Evolutionary conservation across 2,113 vertebrate genomes (phyloP), one percentile per base, ranked within the genome.

Genomic region (Zootoca vivipara): DNA sequence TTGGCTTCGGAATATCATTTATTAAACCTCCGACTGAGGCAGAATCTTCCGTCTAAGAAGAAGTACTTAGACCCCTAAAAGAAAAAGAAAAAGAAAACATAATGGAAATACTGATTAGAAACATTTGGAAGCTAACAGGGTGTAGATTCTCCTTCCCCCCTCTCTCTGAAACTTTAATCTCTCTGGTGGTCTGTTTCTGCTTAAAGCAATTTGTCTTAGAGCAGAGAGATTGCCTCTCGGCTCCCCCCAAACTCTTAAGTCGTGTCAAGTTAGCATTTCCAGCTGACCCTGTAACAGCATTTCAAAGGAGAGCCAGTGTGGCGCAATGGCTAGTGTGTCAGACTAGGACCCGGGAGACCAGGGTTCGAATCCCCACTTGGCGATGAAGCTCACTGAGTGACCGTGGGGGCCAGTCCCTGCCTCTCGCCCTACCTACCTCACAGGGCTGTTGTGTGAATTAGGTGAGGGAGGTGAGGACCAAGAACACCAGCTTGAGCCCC

Each of bases 91-190:
- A 46, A 38, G n/a, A 42, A 80, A 42, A 1, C 24, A 0, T 38
- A 33, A 83, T 30, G 46, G 58, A 92, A 94, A 87, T 78, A 13
- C 79, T 78, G 1, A 1, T 26, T 5, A 70, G 85, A 88, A 80
- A 81, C 79, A 90, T 90, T 83, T 0, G 79, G 87, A 91, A 91
- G 22, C 38, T 86, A 85, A 91, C 75, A 52, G 86, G 91, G 85
- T 73, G 35, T 92, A 42, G 28, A 18, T 85, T 85, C 87, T 86
- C 86, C 83, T 5, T 85, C 46, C 33, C 33, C 83, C 88, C 83
- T 87, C 52, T 58, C 83, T 87, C 52, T 58, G n/a, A 24, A 91
- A 58, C 30, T 58, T 79, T 83, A 87, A 86, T 94, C 77, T 94
- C 84, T 78, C 40, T 87, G 89, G 87, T 90, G 7, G 46, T 38